Percentiles rank a stretch among this genome's conserved stretches.
Conservation (phyloP, 1,140 invertebrate species). For the Magallana gigas region DNA sequence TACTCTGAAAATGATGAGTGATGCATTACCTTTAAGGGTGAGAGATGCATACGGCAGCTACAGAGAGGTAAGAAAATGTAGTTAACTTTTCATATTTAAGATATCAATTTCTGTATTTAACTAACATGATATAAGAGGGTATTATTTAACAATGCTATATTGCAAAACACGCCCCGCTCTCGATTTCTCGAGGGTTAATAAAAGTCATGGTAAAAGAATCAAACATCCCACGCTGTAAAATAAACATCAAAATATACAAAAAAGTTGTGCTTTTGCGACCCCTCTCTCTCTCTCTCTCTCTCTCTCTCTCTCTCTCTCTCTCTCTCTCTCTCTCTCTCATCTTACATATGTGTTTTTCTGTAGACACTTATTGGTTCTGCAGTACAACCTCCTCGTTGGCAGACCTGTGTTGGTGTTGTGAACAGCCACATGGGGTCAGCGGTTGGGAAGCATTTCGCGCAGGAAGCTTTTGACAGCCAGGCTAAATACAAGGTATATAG, state of each 20-base stretch:
- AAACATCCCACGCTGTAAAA: too few relatives aligned
- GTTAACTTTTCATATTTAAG: too few relatives aligned
- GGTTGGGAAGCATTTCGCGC: conserved; percentile 54
- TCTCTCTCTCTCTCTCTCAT: too few relatives aligned
- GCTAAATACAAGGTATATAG: conserved; percentile 53
- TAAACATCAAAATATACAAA: too few relatives aligned
- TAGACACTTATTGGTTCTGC: conserved; percentile 50
- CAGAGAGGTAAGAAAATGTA: conserved; percentile 30
- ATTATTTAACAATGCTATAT: too few relatives aligned
- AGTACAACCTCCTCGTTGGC: conserved; percentile 49
- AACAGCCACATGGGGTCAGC: conserved; percentile 48
- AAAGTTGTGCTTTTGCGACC: too few relatives aligned
- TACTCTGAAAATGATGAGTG: background rate
- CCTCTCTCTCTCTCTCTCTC: background rate
- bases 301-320: background rate
- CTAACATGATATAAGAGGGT: too few relatives aligned
- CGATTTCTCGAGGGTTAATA: too few relatives aligned
- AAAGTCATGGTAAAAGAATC: too few relatives aligned
- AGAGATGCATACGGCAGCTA: conserved; percentile 34
- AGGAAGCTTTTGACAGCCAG: conserved; percentile 55
- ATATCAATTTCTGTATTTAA: too few relatives aligned
- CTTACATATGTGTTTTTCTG: background rate
- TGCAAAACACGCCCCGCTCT: too few relatives aligned
- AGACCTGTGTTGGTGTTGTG: conserved; percentile 47
- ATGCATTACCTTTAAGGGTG: conserved; percentile 33